Conservation (phyloP, 2,113 vertebrate genomes). For the Paralichthys olivaceus region DNA sequence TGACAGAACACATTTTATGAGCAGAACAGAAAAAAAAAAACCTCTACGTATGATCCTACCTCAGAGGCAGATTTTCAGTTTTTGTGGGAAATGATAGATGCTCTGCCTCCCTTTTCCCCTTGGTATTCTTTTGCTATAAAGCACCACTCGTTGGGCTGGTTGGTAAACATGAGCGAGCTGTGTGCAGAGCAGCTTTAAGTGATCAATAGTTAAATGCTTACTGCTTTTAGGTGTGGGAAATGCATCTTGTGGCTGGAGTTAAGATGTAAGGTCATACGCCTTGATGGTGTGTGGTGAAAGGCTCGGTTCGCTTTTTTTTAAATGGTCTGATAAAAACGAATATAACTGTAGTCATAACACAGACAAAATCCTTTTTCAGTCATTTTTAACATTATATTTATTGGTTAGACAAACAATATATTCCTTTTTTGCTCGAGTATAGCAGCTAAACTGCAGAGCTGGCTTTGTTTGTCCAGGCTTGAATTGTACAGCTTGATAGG, state of each 20-base stretch:
- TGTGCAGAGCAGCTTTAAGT: constrained; percentile 12
- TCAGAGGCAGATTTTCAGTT: constrained; percentile 20
- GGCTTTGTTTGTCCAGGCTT: too few species aligned
- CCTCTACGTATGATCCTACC: not conserved
- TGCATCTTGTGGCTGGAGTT: constrained; percentile 6
- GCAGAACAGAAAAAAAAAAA: constrained; percentile 10
- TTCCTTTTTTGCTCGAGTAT: too few species aligned
- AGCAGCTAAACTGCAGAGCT: too few species aligned
- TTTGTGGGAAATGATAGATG: constrained; percentile 17
- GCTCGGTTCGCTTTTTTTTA: not conserved
- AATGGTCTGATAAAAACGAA: too few species aligned
- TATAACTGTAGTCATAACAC: too few species aligned
- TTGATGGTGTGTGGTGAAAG: not conserved
- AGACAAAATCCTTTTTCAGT: not conserved
- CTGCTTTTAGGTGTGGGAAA: not conserved
- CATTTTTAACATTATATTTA: too few species aligned
- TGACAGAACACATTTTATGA: constrained; percentile 20
- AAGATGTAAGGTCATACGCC: not conserved
- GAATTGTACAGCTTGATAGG: too few species aligned
- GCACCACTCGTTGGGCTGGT: constrained; percentile 1
- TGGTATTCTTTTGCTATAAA: constrained; percentile 14
- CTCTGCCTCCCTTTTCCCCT: constrained; percentile 6
- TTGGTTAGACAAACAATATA: too few species aligned
- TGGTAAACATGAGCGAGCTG: constrained; percentile 23
- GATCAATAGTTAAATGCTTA: constrained; percentile 23